A percentile compares a stretch with the other conserved stretches of the same genome.
These are phyloP conservation scores for Rhea americana DNA, from an alignment of 2,113 vertebrate species.

Conservation along the genomic window DNA sequence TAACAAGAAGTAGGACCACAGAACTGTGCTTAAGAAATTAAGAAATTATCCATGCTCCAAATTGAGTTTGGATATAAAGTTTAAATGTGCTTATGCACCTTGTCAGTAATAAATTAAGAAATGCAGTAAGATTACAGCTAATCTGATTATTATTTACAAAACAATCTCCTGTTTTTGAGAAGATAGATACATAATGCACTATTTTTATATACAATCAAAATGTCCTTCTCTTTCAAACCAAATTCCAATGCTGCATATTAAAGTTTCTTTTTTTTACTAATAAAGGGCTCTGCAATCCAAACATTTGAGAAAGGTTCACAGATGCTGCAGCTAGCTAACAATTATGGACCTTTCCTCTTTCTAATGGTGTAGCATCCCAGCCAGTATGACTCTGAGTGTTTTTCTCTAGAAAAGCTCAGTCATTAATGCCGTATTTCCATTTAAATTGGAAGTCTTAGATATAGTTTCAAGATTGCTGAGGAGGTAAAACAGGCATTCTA, in stretches of 20 bases:
- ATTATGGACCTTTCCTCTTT: not conserved
- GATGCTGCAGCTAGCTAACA: not conserved
- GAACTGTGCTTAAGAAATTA: not conserved
- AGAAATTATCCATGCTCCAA: not conserved
- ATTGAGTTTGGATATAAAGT: not conserved
- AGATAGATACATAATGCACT: no score
- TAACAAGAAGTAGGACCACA: not conserved
- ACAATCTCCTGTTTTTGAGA: not conserved
- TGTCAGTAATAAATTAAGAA: not conserved
- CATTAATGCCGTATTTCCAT: not conserved
- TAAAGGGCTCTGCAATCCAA: not conserved
- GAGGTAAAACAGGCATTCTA: not conserved
- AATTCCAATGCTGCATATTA: not conserved
- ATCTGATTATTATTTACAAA: not conserved
- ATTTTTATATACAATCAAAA: not conserved
- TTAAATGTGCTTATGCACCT: not conserved
- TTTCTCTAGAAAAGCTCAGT: not conserved
- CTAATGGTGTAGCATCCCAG: not conserved
- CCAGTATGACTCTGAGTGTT: not conserved
- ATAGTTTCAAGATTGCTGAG: not conserved
- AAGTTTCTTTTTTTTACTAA: not conserved
- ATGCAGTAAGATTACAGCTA: not conserved
- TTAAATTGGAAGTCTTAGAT: not conserved
- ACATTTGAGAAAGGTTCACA: not conserved
- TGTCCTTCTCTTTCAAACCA: not conserved